Base-by-base conservation (phyloP, 2,113 vertebrate genomes). In the Phalacrocorax brasilianus region DNA sequence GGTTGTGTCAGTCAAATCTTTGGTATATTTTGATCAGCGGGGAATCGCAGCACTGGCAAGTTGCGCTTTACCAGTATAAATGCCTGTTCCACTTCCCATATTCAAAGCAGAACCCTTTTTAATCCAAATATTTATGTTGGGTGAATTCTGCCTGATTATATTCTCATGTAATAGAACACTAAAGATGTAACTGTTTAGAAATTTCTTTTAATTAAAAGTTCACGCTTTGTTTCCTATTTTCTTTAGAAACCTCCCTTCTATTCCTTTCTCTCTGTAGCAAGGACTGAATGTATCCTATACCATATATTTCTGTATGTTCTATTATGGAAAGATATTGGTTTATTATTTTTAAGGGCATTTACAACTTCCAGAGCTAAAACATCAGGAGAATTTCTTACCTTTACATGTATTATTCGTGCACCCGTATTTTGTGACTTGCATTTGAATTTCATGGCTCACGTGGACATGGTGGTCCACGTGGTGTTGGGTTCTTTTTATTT, bases 361-460 rank as follows among this genome's bases (percentile, higher is more conserved):
- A 30, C 8, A 38, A 47, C 47, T 89, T 89, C 33, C 47, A 20
- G 33, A 89, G 58, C 40, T 61, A 65, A 83, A 80, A 9, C 6
- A 45, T 22, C n/a, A 76, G 44, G 22, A 42, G 44, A 68, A 15
- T 67, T 42, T 1, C 49, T 75, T 76, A 38, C 20, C 20, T 58
- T 71, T 71, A 44, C 0, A 1, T 10, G 1, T 12, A 52, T 27
- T 75, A 52, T 72, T 89, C 0, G 0, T 8, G 8, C 6, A 5
- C 11, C 42, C 5, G 0, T 53, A 12, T 80, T 85, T 93, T 32
- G 63, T 72, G 62, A 35, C 27, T 8, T 89, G 45, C 9, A 13
- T 12, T 84, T 76, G n/a, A 65, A 14, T 59, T 35, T 55, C 32
- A 28, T 24, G 58, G 11, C 45, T 71, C 20, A 16, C 6, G 2